Conservation (phyloP, 53 echinoderm and acorn worm species). For the Temnopleurus reevesii region DNA sequence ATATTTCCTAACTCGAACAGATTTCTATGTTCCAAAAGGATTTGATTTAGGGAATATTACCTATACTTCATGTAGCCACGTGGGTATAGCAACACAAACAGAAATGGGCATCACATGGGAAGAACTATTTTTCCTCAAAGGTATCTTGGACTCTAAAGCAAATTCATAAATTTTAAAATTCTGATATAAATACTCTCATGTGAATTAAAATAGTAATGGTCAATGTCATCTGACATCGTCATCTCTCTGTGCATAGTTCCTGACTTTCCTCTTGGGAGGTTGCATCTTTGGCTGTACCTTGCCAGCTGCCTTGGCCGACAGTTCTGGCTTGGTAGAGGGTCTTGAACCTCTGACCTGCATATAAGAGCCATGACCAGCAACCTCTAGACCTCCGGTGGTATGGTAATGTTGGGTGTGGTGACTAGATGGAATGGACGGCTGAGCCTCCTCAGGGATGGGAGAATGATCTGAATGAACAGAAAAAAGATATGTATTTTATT, state of each 20-base stretch:
- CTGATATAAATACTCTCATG: no score
- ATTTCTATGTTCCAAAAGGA: no score
- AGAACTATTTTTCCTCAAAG: no score
- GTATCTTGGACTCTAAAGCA: no score
- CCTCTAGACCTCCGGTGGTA: conserved; percentile 28
- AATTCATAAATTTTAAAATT: no score
- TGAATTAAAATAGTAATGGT: no score
- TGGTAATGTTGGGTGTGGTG: background rate
- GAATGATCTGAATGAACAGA: conserved; percentile 12
- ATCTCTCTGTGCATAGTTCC: conserved; percentile 37
- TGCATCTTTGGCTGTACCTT: conserved; percentile 6
- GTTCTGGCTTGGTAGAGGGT: background rate
- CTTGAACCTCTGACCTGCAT: conserved; percentile 19
- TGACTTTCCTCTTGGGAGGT: conserved; percentile 1
- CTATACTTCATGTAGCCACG: no score
- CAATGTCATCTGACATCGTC: background rate
- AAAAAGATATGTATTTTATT: background rate
- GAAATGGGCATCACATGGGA: no score
- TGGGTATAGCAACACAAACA: no score
- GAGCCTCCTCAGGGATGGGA: conserved; percentile 42
- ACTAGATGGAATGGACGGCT: conserved; percentile 40
- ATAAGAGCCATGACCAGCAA: conserved; percentile 21
- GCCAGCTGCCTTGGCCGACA: conserved; percentile 42
- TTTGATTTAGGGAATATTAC: no score
- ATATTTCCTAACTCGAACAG: no score